Conservation (phyloP, 1,140 invertebrate genomes). For the Drusus annulatus region DNA sequence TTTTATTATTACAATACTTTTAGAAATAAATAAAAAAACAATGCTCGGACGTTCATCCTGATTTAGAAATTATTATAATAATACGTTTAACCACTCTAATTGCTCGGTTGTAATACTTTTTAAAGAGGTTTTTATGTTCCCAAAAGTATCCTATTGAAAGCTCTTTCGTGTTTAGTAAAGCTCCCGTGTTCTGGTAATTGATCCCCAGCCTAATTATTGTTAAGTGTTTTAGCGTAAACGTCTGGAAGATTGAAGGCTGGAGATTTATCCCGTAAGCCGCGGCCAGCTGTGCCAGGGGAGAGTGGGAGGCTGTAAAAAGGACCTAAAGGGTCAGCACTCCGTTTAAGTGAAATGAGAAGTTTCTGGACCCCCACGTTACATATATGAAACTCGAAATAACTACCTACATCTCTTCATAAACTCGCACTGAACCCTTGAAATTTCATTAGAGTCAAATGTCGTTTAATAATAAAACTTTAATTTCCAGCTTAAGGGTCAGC, state of each 20-base stretch:
- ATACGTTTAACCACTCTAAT: too few species aligned
- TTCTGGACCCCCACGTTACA: constrained; percentile 9
- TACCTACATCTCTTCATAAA: background rate
- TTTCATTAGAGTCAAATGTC: constrained; percentile 23
- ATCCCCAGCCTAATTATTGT: constrained; percentile 35
- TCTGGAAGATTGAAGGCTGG: constrained; percentile 48
- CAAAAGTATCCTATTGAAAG: constrained; percentile 9
- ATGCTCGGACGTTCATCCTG: too few species aligned
- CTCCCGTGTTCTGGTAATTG: constrained; percentile 28
- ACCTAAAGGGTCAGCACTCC: constrained; percentile 39
- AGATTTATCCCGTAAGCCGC: constrained; percentile 47
- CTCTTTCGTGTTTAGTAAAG: background rate
- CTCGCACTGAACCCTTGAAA: background rate
- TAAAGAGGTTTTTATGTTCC: background rate
- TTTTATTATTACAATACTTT: too few species aligned
- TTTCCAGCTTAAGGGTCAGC: too few species aligned
- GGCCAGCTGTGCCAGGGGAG: background rate
- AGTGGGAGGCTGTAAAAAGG: constrained; percentile 31
- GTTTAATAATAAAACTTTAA: background rate
- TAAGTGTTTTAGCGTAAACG: constrained; percentile 53
- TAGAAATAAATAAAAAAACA: too few species aligned
- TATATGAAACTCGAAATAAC: too few species aligned
- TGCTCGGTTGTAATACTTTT: too few species aligned
- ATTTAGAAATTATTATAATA: too few species aligned
- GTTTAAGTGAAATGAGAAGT: constrained; percentile 39